Evolutionary conservation across 2,888 invertebrate genomes (phyloP), one percentile per base, ranked within the genome.

Genomic region (Eubasilissa splendida): DNA sequence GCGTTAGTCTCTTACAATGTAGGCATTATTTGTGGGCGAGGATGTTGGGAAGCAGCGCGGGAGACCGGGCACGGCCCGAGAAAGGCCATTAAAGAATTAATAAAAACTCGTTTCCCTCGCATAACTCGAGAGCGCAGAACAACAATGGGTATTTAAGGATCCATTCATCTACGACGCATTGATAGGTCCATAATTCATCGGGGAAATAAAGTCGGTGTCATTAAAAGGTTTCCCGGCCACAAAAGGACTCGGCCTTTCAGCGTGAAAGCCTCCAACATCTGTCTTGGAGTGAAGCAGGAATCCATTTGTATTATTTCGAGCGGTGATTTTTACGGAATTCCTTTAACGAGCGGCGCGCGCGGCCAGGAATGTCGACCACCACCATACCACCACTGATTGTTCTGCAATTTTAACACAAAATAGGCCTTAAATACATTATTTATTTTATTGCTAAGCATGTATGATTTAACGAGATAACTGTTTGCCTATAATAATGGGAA

Each of bases 81-180:
- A 63, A 63, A 63, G 63, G 77, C 80, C 70, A 80, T 82, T 80
- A 77, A 78, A 59, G 78, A 58, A 82, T 80, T 66, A 80, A 76
- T 80, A 82, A 82, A 80, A 82, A 80, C 53, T 63, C 77, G 80
- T 42, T 82, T 80, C 80, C 22, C 71, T 80, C 63, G 75, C 78
- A 83, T 83, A 77, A 79, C 76, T 54, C 71, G 71, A 33, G 77
- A 68, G 80, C 73, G 77, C 56, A 53, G 53, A 12, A 79, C 73
- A 79, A 83, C 83, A 83, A 83, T 83, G 80, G 83, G 80, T 83
- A 81, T 83, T 83, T 83, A 83, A 83, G 76, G 78, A 76, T 31
- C 80, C 80, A 80, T 83, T 83, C 81, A 83, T 83, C 77, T 77
- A 75, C 65, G 66, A 22, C 66, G 56, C 53, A 77, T 80, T 42